These are phyloP conservation scores for Calypte anna DNA, from an alignment of 2,113 vertebrate genomes.

Conservation along the genomic window DNA sequence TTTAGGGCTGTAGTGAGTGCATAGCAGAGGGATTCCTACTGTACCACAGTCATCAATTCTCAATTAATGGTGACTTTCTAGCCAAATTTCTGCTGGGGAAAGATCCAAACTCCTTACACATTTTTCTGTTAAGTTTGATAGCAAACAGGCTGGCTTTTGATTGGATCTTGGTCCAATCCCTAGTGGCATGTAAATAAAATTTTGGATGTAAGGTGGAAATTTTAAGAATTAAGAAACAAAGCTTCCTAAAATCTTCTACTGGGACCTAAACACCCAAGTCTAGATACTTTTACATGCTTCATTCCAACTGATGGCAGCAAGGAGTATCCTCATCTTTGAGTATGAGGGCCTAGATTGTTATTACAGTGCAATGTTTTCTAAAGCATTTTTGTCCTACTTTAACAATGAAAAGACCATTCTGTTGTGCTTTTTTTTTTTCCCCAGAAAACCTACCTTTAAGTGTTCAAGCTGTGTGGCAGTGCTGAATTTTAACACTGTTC, in stretches of 20 bases:
- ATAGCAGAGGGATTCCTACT: neutral
- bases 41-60: neutral
- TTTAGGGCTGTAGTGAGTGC: neutral
- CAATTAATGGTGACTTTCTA: neutral
- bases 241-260: neutral
- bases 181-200: neutral
- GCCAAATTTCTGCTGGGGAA: neutral
- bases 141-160: constrained; percentile 3
- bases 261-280: neutral
- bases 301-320: neutral
- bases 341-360: neutral
- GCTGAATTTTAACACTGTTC: constrained; percentile 27
- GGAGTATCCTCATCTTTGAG: neutral
- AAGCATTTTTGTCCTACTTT: neutral
- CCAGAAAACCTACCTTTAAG: neutral
- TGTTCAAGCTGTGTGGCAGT: neutral
- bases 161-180: neutral
- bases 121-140: neutral
- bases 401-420: neutral
- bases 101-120: neutral
- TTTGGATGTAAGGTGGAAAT: neutral
- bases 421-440: neutral
- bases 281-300: neutral
- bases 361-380: neutral
- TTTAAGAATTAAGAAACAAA: neutral